A percentile compares a stretch with the other conserved stretches of the same genome.
Evolutionary conservation across 2,113 vertebrate species (phyloP).

Genomic region (Limanda limanda): DNA sequence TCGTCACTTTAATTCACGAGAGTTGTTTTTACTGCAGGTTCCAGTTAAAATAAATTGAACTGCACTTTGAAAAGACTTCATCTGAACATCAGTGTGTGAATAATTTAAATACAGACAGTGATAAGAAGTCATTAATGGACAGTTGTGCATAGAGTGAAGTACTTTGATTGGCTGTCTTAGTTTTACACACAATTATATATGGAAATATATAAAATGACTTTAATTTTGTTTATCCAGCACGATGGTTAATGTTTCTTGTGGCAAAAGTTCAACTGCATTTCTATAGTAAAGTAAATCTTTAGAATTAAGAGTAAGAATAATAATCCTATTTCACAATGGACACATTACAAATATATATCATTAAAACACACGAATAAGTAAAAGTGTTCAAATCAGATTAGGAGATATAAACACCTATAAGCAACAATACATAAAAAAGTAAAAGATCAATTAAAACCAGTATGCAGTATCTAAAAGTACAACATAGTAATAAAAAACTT

Average conservation of each 20-base stretch:
- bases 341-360: too few relatives aligned
- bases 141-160: neutral
- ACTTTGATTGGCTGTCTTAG: conserved; percentile 6
- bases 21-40: conserved; percentile 3
- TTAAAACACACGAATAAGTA: too few relatives aligned
- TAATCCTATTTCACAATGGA: too few relatives aligned
- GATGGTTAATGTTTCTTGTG: too few relatives aligned
- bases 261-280: neutral
- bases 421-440: neutral
- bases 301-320: too few relatives aligned
- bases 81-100: neutral
- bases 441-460: neutral
- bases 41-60: conserved; percentile 17
- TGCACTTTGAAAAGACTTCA: conserved; percentile 13
- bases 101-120: neutral
- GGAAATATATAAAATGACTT: neutral
- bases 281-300: too few relatives aligned
- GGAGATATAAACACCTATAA: neutral
- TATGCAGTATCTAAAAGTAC: too few relatives aligned
- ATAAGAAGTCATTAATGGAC: neutral
- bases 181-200: neutral
- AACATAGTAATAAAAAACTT: neutral
- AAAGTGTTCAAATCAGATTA: too few relatives aligned
- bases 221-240: neutral
- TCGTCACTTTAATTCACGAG: conserved; percentile 10